phyloP scores from a whole-genome alignment of 2,888 invertebrate genomes.

The Ormyrus thymus region DNA sequence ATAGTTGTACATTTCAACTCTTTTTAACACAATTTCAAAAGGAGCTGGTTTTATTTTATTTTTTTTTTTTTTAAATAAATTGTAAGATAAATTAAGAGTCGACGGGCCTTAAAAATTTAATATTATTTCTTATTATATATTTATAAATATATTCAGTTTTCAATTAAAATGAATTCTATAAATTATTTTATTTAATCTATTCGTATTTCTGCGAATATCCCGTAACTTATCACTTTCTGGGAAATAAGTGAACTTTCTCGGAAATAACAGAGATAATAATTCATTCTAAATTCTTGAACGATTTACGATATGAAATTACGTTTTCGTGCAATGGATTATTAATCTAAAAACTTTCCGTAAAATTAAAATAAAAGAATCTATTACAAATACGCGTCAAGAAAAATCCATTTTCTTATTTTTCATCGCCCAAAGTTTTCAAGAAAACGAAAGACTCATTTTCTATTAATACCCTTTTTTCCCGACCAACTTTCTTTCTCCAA shows the following conservation, averaged over 20 bases:
- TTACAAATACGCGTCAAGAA: no score
- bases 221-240: conserved; percentile 1
- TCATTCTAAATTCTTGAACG: conserved; percentile 3
- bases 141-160: background rate
- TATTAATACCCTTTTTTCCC: no score
- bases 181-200: background rate
- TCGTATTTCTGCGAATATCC: conserved; percentile 2
- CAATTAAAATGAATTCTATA: background rate
- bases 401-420: no score
- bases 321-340: background rate
- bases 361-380: no score
- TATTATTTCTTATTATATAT: background rate
- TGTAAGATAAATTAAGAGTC: no score
- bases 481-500: no score
- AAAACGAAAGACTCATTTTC: no score
- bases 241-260: conserved; percentile 6
- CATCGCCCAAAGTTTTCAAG: no score
- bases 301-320: conserved; percentile 8
- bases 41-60: no score
- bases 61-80: no score
- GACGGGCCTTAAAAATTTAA: background rate
- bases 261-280: conserved; percentile 20
- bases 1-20: no score
- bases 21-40: no score
- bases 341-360: conserved; percentile 3